These are phyloP conservation scores for Urocyon cinereoargenteus DNA, from an alignment of 2,797 vertebrate genomes.

Conservation along the genomic window DNA sequence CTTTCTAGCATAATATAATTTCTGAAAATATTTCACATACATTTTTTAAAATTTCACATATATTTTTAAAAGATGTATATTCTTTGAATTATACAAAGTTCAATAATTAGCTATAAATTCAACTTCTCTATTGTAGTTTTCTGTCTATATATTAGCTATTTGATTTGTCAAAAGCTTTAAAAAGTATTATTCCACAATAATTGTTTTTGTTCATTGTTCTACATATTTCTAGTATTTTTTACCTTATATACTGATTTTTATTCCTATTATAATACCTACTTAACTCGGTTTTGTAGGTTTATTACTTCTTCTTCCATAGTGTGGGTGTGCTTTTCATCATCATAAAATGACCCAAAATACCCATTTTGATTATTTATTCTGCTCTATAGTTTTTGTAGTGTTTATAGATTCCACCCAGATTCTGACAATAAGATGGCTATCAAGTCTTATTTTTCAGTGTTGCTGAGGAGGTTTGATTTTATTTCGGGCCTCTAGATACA, in stretches of 20 bases:
- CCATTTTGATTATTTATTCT: neutral
- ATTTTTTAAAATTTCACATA: neutral
- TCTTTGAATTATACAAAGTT: neutral
- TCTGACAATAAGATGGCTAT: neutral
- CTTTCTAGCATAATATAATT: neutral
- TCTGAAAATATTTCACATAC: neutral
- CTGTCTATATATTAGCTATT: neutral
- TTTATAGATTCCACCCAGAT: neutral
- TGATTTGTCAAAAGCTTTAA: neutral
- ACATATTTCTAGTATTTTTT: neutral
- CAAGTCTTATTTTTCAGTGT: constrained; percentile 19
- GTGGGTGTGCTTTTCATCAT: neutral
- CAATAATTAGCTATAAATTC: constrained; percentile 30
- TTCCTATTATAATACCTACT: neutral
- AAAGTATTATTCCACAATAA: neutral
- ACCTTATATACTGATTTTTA: neutral
- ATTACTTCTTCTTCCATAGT: neutral
- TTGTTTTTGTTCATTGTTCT: neutral
- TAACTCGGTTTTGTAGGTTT: neutral
- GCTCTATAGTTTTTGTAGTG: neutral
- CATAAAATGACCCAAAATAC: neutral
- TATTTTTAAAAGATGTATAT: neutral
- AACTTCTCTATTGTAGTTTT: neutral
- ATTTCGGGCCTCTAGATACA: neutral
- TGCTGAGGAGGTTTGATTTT: constrained; percentile 23